These are phyloP conservation scores for Drepana falcataria DNA, from an alignment of 2,888 invertebrate species.

Conservation along the genomic window DNA sequence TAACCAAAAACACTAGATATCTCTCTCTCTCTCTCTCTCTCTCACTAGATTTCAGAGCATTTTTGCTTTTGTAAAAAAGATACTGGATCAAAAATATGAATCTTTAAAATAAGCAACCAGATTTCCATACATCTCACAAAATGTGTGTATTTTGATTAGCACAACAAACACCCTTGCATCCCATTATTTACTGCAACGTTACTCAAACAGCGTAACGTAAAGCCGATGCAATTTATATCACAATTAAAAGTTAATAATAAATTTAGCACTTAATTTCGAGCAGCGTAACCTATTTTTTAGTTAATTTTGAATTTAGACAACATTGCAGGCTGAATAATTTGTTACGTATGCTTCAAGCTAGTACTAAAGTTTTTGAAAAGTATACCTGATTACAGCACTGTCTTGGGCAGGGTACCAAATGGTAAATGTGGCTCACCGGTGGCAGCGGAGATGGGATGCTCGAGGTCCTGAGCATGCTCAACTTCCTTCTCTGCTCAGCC, in stretches of 20 bases:
- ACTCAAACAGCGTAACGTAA: not conserved
- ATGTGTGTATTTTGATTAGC: not conserved
- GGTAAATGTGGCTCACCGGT: slow-evolving; percentile 79
- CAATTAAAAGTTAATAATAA: slow-evolving; percentile 1
- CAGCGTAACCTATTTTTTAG: not conserved
- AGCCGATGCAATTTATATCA: not conserved
- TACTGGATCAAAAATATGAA: not conserved
- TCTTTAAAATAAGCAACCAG: not conserved
- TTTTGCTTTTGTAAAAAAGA: too few relatives aligned
- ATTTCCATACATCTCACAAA: not conserved
- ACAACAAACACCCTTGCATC: not conserved
- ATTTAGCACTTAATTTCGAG: not conserved
- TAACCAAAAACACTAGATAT: too few relatives aligned
- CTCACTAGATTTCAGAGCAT: too few relatives aligned
- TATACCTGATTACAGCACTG: slow-evolving; percentile 75
- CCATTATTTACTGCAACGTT: not conserved
- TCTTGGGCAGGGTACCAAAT: slow-evolving; percentile 76
- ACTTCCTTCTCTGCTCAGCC: slow-evolving; percentile 63
- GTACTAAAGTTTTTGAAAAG: slow-evolving; percentile 8
- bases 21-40: too few relatives aligned
- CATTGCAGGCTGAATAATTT: not conserved
- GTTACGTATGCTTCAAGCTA: not conserved
- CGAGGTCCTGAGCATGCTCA: slow-evolving; percentile 58
- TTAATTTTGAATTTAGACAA: not conserved
- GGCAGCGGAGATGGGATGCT: slow-evolving; percentile 64